Evolutionary conservation across 2,888 invertebrate species (phyloP).

Genomic region (Labia minor): DNA sequence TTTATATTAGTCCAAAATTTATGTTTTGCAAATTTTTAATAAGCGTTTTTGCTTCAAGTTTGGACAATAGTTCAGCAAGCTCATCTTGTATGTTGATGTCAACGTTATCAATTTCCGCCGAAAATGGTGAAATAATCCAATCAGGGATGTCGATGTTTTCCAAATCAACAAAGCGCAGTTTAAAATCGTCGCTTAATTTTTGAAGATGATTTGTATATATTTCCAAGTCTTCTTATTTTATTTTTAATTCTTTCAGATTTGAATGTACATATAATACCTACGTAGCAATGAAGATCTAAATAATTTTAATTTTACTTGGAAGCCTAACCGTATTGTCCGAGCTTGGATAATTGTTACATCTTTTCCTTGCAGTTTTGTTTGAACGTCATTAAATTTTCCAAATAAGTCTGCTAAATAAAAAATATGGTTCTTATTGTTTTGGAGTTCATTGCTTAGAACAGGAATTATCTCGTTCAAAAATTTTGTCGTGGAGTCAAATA

Average conservation of each 20-base stretch:
- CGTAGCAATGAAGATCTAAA: neutral
- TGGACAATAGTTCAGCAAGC: neutral
- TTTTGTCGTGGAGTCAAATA: too few relatives aligned
- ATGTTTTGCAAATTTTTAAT: neutral
- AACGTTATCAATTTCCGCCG: neutral
- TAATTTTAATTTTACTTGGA: neutral
- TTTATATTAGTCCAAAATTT: slow-evolving; percentile 47
- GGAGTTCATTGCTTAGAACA: too few relatives aligned
- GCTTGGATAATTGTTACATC: too few relatives aligned
- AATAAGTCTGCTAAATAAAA: too few relatives aligned
- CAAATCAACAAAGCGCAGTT: neutral
- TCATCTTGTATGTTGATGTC: neutral
- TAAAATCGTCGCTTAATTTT: neutral
- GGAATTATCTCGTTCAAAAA: too few relatives aligned
- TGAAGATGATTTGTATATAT: neutral
- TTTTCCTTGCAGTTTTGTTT: too few relatives aligned
- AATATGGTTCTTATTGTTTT: too few relatives aligned
- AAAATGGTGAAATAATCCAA: neutral
- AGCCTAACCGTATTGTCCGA: too few relatives aligned
- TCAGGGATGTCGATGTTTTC: neutral
- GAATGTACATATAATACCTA: neutral
- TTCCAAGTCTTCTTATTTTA: neutral
- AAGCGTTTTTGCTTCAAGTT: neutral
- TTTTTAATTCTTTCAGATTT: neutral
- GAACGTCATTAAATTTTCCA: too few relatives aligned